Evolutionary conservation across 2,888 invertebrate species (phyloP), one percentile per base, ranked within the genome.

Genomic region (Macrophya annulata): DNA sequence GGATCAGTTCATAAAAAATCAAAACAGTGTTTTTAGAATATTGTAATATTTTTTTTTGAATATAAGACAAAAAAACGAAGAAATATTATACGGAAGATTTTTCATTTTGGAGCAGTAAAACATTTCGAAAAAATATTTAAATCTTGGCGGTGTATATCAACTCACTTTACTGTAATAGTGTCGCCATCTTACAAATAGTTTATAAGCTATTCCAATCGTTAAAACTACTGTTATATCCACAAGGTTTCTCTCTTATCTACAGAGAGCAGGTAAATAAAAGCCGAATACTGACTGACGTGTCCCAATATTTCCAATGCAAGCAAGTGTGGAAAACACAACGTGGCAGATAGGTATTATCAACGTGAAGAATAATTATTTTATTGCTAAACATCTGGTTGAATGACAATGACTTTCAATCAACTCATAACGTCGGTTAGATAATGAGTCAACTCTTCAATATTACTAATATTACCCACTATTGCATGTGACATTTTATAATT

Each of bases 281-380:
- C 68, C 4, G 8, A 25, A 17, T 37, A 55, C 48, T 48, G 21
- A 68, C 68, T 90, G 90, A 90, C 90, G 90, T 90, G 90, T 90
- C 90, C 89, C 84, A 87, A 88, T 87, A 86, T 84, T 25, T 59
- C 40, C 15, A 59, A 81, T 40, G 43, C 40, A 9, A 79, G 10
- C 51, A 15, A n/a, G n/a, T 37, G 43, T 79, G 62, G 8, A 43
- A 81, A 62, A 81, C 87, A 87, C 89, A 90, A 90, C 91, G 90
- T 90, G 90, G 90, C 91, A 88, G 2, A 31, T 37, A n/a, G 31
- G 79, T 45, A 77, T 85, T 85, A 76, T 85, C 84, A 82, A 48
- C 51, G 65, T 40, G 65, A 81, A 43, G 6, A 21, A 62, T 40
- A 21, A 62, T 81, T 62, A 21, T 62, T 62, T 10, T 21, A 81